These are phyloP conservation scores for Panthera tigris DNA, from an alignment of 2,113 vertebrate species.

Conservation along the genomic window DNA sequence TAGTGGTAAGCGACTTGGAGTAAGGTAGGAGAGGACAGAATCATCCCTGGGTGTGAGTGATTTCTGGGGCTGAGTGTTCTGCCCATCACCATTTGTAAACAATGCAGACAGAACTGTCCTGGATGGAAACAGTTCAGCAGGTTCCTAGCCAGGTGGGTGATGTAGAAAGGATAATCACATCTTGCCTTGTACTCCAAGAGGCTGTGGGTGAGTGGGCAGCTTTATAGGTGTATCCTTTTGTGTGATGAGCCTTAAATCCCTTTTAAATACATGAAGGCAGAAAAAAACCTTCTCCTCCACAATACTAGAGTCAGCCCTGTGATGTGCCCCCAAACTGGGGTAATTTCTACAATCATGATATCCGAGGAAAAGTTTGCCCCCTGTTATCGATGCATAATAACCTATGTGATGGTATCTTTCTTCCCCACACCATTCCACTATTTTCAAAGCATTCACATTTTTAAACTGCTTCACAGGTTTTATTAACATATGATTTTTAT, in stretches of 20 bases:
- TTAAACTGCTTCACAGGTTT: neutral
- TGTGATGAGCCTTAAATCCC: neutral
- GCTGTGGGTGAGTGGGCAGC: neutral
- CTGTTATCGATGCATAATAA: neutral
- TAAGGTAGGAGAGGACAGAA: neutral
- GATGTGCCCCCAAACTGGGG: neutral
- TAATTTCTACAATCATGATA: neutral
- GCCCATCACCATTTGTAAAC: neutral
- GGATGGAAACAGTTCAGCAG: neutral
- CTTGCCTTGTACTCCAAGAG: neutral
- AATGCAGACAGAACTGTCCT: neutral
- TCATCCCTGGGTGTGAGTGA: fast-evolving
- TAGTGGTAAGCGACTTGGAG: neutral
- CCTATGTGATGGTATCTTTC: neutral
- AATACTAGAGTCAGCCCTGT: neutral
- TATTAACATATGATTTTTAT: neutral
- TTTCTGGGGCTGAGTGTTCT: neutral
- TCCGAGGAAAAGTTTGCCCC: neutral
- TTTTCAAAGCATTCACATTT: neutral
- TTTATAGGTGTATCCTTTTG: neutral
- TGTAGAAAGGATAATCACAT: neutral
- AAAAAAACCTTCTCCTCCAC: neutral
- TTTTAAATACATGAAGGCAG: neutral
- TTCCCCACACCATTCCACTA: neutral
- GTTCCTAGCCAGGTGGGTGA: neutral